phyloP scores from a whole-genome alignment of 2,113 vertebrate genomes.

The Pontoporia blainvillei region DNA sequence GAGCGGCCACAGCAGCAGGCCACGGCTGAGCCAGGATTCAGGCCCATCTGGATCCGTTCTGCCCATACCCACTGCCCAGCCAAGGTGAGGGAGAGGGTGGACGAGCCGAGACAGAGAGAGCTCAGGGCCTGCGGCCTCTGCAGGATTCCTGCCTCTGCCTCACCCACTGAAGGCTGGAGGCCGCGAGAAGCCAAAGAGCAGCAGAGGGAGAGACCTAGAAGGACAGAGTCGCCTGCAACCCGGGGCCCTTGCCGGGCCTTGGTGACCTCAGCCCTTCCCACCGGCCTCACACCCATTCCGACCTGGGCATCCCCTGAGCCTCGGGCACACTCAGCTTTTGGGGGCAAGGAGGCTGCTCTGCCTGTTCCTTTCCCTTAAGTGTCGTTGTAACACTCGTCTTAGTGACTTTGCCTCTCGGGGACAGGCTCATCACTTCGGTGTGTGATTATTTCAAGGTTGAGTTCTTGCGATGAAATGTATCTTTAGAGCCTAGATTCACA shows the following conservation, averaged over 20 bases:
- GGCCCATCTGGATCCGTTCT: not conserved
- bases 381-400: not conserved
- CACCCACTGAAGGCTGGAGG: not conserved
- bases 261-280: not conserved
- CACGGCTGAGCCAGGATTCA: not conserved
- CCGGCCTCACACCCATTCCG: too few relatives aligned
- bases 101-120: not conserved
- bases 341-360: not conserved
- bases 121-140: not conserved
- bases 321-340: too few relatives aligned
- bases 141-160: not conserved
- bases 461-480: not conserved
- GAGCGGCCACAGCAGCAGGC: not conserved
- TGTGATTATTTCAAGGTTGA: constrained; percentile 36
- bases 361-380: not conserved
- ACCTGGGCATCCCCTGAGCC: not conserved
- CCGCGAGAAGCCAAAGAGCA: not conserved
- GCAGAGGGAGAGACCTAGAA: not conserved
- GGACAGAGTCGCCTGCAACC: not conserved
- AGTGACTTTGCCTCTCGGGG: not conserved
- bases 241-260: not conserved
- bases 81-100: not conserved
- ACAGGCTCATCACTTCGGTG: not conserved
- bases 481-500: constrained; percentile 4
- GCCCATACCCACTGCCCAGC: not conserved